These are phyloP conservation scores for Clepsis dumicolana DNA, from an alignment of 2,888 invertebrate genomes.

Conservation along the genomic window DNA sequence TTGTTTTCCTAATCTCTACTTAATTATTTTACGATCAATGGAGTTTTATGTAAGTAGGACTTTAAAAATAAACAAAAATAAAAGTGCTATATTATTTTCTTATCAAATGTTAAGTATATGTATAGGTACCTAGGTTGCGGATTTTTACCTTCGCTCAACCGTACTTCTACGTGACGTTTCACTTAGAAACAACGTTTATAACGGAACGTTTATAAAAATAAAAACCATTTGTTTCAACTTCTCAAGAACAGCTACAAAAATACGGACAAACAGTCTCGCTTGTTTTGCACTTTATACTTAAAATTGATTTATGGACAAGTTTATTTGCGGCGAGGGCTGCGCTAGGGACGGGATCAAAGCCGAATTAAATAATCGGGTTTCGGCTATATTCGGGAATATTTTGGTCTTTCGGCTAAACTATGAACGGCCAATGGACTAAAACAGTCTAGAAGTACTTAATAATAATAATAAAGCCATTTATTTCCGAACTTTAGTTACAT, in stretches of 20 bases:
- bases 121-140: no score
- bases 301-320: conserved; percentile 42
- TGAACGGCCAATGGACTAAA: neutral
- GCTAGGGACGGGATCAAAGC: conserved; percentile 1
- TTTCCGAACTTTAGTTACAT: no score
- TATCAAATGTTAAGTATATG: no score
- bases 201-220: conserved; percentile 1
- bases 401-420: neutral
- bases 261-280: conserved; percentile 29
- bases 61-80: neutral
- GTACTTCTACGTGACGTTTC: neutral
- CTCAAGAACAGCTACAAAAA: conserved; percentile 34
- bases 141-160: neutral
- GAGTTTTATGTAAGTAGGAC: neutral
- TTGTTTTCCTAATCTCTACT: conserved; percentile 16
- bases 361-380: neutral
- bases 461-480: neutral
- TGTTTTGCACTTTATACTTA: conserved; percentile 39
- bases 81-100: neutral
- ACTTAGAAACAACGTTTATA: neutral
- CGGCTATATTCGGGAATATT: neutral
- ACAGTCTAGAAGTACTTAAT: neutral
- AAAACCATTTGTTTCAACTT: conserved; percentile 35
- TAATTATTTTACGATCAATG: conserved; percentile 13
- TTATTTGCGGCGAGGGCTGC: conserved; percentile 24